A percentile compares a stretch with the other conserved stretches of the same genome.
phyloP scores from a whole-genome alignment of 2,888 invertebrate genomes.

The Aporophyla nigra region DNA sequence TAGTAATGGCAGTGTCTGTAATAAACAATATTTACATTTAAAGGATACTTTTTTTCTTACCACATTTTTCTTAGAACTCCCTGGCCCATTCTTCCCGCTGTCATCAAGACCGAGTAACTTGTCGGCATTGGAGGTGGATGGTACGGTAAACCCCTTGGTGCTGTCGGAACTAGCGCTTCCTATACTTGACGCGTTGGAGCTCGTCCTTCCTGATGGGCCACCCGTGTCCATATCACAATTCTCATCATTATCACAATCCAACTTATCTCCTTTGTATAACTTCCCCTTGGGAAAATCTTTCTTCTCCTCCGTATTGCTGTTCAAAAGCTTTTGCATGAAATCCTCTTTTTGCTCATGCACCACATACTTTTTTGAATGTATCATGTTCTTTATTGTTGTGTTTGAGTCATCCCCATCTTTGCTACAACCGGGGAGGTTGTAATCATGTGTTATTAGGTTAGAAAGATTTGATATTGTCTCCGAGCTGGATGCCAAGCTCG shows the following conservation, averaged over 20 bases:
- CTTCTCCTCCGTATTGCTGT: slow-evolving; percentile 82
- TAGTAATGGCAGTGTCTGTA: background rate
- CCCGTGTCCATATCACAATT: slow-evolving; percentile 76
- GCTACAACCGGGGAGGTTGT: slow-evolving; percentile 85
- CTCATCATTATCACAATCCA: slow-evolving; percentile 79
- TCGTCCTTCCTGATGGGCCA: slow-evolving; percentile 81
- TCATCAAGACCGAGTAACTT: slow-evolving; percentile 83
- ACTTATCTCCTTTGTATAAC: slow-evolving; percentile 83
- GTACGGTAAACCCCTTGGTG: slow-evolving; percentile 82
- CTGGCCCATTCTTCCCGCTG: slow-evolving; percentile 75
- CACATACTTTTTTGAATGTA: slow-evolving; percentile 77
- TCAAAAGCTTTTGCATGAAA: slow-evolving; percentile 86
- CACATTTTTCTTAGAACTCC: slow-evolving; percentile 76
- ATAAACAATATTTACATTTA: background rate
- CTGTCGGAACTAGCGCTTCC: slow-evolving; percentile 84
- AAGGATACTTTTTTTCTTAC: slow-evolving; percentile 68
- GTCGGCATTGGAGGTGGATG: slow-evolving; percentile 87
- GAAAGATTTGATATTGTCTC: slow-evolving; percentile 85
- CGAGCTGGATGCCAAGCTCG: slow-evolving; percentile 85
- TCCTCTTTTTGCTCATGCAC: slow-evolving; percentile 79
- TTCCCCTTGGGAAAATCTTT: slow-evolving; percentile 87
- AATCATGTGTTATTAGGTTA: slow-evolving; percentile 78
- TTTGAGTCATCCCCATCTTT: slow-evolving; percentile 84
- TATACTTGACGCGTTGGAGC: slow-evolving; percentile 85
- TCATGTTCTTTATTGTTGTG: slow-evolving; percentile 84